Percentiles rank a stretch among this genome's conserved stretches.
phyloP scores from a whole-genome alignment of 2,797 vertebrate species.

The Lophius americanus region DNA sequence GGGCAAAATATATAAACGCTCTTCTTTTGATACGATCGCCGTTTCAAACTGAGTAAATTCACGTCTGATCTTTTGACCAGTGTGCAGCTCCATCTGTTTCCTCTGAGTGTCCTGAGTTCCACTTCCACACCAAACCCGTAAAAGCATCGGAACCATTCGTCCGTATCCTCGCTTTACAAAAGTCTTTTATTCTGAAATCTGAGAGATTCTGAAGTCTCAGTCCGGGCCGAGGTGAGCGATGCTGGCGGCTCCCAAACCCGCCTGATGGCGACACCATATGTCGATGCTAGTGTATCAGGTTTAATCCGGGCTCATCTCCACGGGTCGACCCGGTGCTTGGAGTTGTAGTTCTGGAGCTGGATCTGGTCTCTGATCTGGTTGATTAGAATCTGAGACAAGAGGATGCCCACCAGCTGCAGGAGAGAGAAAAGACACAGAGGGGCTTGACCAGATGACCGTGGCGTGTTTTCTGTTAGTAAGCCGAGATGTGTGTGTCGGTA shows the following conservation, averaged over 20 bases:
- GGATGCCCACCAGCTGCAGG: conserved; percentile 90
- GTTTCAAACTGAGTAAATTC: conserved; percentile 7
- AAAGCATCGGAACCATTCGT: not conserved
- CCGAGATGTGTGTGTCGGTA: not conserved
- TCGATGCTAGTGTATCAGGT: not conserved
- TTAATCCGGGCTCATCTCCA: conserved; percentile 82
- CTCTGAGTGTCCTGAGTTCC: not conserved
- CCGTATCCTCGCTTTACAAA: not conserved
- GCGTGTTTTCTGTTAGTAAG: too few species aligned
- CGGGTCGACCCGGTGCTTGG: conserved; percentile 84
- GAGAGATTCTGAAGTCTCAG: not conserved
- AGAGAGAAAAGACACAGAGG: conserved; percentile 14
- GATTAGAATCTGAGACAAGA: conserved; percentile 91
- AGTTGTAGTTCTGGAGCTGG: conserved; percentile 89
- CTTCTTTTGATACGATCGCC: not conserved
- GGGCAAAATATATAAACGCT: too few species aligned
- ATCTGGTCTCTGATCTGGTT: conserved; percentile 93
- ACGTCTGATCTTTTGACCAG: conserved; percentile 29
- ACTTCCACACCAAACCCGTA: not conserved
- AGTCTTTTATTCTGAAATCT: too few species aligned
- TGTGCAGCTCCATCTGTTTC: conserved; percentile 23
- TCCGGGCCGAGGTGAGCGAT: conserved; percentile 6
- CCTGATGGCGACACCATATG: not conserved
- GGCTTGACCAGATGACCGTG: not conserved
- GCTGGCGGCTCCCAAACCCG: not conserved